Conservation (phyloP, 2,113 vertebrate genomes). For the Cranoglanis bouderius region DNA sequence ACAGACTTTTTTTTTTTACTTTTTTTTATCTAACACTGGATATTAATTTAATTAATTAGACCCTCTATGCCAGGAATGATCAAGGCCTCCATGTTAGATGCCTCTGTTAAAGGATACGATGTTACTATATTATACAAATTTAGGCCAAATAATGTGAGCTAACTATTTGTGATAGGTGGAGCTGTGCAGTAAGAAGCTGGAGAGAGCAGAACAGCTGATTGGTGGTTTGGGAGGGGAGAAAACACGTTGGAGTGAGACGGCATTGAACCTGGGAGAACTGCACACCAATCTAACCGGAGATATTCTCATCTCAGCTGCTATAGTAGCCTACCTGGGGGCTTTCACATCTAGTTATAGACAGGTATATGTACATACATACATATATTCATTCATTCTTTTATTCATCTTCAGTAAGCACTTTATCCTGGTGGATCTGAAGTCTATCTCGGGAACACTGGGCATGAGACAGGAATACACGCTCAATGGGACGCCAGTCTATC, state of each 20-base stretch:
- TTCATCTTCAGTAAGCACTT: neutral
- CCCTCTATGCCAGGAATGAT: neutral
- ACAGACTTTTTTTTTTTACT: neutral
- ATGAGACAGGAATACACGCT: neutral
- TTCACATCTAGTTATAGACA: constrained; percentile 87
- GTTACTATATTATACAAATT: neutral
- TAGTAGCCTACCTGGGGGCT: constrained; percentile 84
- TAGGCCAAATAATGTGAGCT: neutral
- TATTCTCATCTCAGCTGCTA: constrained; percentile 83
- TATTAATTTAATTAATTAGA: neutral
- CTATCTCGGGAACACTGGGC: neutral
- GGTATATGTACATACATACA: constrained; percentile 58
- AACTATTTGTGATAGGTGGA: constrained; percentile 70
- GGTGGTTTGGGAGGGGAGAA: constrained; percentile 88
- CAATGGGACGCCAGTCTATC: neutral
- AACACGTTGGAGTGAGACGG: constrained; percentile 79
- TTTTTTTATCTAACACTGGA: neutral
- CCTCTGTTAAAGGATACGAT: neutral
- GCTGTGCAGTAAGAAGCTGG: constrained; percentile 84
- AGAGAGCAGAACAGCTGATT: constrained; percentile 84
- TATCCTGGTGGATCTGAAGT: neutral
- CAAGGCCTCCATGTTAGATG: neutral
- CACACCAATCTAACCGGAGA: constrained; percentile 84
- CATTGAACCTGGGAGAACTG: constrained; percentile 76
- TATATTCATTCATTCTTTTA: neutral